A percentile compares a stretch with the other conserved stretches of the same genome.
Conservation (phyloP, 2,888 invertebrate species). For the Diplolepis rosae region DNA sequence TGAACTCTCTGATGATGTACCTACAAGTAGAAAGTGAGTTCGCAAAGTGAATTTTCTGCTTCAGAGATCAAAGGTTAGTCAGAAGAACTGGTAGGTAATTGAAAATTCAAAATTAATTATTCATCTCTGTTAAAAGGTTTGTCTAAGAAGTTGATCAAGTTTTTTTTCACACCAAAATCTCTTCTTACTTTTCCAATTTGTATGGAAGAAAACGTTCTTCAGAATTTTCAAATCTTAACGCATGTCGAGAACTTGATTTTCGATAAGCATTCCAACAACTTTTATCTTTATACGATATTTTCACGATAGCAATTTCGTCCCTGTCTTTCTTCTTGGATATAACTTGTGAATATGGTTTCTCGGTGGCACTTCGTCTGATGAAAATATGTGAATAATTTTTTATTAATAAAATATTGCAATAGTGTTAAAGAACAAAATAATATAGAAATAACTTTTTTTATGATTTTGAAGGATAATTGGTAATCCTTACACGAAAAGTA, state of each 20-base stretch:
- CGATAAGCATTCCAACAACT: neutral
- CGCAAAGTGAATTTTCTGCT: constrained; percentile 28
- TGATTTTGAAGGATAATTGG: too few relatives aligned
- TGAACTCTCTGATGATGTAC: constrained; percentile 38
- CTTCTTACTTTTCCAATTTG: neutral
- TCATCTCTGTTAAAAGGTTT: neutral
- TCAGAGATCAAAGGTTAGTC: constrained; percentile 5
- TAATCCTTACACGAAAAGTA: too few relatives aligned
- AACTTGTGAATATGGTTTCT: neutral
- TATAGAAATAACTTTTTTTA: too few relatives aligned
- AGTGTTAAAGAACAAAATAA: too few relatives aligned
- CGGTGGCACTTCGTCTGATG: too few relatives aligned
- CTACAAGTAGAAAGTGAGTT: constrained; percentile 28
- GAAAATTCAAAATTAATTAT: constrained; percentile 2
- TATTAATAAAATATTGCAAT: neutral
- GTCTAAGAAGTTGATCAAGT: neutral
- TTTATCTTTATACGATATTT: neutral
- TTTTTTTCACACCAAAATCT: neutral
- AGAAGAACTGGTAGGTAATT: neutral
- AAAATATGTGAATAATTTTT: neutral
- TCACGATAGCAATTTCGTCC: neutral
- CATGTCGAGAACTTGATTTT: neutral
- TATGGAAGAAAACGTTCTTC: neutral
- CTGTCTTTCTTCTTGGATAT: neutral
- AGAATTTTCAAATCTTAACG: neutral